Conservation (phyloP, 2,797 vertebrate species). For the Enteromius mattozi region DNA sequence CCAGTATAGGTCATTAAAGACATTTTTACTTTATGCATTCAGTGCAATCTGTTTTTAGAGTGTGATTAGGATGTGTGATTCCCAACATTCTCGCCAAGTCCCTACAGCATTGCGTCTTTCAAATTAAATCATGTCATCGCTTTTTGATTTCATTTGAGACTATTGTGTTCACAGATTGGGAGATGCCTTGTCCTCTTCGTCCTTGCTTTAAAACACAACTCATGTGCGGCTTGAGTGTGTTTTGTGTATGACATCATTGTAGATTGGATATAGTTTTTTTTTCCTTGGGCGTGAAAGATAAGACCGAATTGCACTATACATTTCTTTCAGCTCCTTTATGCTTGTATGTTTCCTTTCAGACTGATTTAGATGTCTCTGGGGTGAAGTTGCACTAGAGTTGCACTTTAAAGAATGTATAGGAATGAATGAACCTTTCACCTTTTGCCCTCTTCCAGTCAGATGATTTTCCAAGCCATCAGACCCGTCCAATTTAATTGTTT, state of each 20-base stretch:
- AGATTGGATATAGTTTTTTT: slow-evolving; percentile 14
- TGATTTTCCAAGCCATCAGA: slow-evolving; percentile 32
- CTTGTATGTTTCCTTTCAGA: slow-evolving; percentile 44
- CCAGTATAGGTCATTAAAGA: slow-evolving; percentile 13
- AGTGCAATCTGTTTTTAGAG: slow-evolving; percentile 25
- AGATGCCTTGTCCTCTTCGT: neutral
- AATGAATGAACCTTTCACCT: slow-evolving; percentile 19
- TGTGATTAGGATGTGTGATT: slow-evolving; percentile 10
- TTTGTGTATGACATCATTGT: slow-evolving; percentile 9
- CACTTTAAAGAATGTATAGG: slow-evolving; percentile 50
- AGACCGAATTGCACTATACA: slow-evolving; percentile 46
- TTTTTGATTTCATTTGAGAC: neutral
- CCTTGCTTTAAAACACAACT: neutral
- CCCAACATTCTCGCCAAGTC: slow-evolving; percentile 1
- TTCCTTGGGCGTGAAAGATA: slow-evolving; percentile 30
- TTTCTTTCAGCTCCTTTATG: slow-evolving; percentile 43
- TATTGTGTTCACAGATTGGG: neutral
- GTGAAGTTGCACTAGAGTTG: slow-evolving; percentile 43
- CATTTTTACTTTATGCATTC: slow-evolving; percentile 20
- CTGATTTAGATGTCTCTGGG: slow-evolving; percentile 52
- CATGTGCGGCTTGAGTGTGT: neutral
- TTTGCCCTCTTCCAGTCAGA: slow-evolving; percentile 22
- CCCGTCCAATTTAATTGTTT: slow-evolving; percentile 6
- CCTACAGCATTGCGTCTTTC: neutral
- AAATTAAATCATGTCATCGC: neutral